Base-by-base conservation (phyloP, 2,888 invertebrate species). In the Drosophila siamana region DNA sequence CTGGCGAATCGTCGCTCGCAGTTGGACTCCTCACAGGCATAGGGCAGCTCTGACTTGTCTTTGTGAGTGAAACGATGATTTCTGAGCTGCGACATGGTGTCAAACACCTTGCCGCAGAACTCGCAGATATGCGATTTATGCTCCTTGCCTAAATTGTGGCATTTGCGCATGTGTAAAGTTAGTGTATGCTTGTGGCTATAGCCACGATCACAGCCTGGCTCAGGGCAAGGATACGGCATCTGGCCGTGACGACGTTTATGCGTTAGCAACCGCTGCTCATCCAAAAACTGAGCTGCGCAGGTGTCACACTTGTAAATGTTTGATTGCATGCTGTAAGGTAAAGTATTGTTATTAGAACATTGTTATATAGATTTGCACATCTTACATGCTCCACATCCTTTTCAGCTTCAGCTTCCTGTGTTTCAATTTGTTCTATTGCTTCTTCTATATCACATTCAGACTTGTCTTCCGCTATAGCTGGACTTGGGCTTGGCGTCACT, bases 51-150 rank as follows among this genome's bases (percentile, higher is more conserved):
- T 0, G 84, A 74, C 55, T 79, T 78, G 7, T 88, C 83, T 13
- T 79, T 82, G 55, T 91, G 91, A 0, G 86, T 86, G 30, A 72
- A 90, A 0, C 85, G 86, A 67, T 91, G 91, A 33, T 86, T 86
- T 8, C 69, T 81, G 3, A 91, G 65, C 5, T 80, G 81, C 0
- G 85, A 71, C 22, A 82, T 66, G 1, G 86, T 83, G 33, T 82
- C 81, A 4, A 90, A 89, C 0, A 84, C 69, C 65, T 89, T 89
- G 0, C 92, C 92, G 60, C 91, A 91, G 30, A 79, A 80, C 40
- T 91, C 91, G 47, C 91, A 91, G 5, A 91, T 50, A 15, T 90
- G 89, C 0, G 70, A 69, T 24, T 85, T 86, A 6, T 79, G 52
- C 47, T 82, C 83, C 24, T 84, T 80, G 0, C 90, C 91, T 4